Evolutionary conservation across 2,888 invertebrate species (phyloP).

Genomic region (Epinotia nisella): DNA sequence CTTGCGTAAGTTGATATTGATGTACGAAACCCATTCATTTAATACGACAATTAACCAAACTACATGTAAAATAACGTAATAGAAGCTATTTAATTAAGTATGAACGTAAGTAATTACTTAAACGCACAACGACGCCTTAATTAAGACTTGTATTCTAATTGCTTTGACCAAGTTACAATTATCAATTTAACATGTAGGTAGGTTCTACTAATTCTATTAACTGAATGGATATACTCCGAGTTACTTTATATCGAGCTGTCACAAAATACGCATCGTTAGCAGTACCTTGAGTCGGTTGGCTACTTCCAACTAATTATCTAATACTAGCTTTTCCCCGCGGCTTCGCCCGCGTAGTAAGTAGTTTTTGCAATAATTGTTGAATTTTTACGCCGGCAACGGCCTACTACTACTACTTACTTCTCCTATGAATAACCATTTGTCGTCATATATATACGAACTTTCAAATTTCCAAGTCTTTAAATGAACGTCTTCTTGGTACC

Average conservation of each 20-base stretch:
- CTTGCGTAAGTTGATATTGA: conserved; percentile 3
- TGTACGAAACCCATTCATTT: conserved; percentile 16
- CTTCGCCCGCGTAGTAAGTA: no score
- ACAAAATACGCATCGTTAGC: background rate
- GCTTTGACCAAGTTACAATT: conserved; percentile 60
- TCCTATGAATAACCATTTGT: no score
- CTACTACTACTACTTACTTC: no score
- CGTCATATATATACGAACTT: no score
- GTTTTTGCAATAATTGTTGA: no score
- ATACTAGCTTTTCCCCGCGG: no score
- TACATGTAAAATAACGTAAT: conserved; percentile 55
- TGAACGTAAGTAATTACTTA: conserved; percentile 64
- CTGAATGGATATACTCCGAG: conserved; percentile 48
- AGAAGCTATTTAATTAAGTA: conserved; percentile 59
- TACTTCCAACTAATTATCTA: background rate
- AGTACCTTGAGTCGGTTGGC: background rate
- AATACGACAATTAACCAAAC: conserved; percentile 6
- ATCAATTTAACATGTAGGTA: conserved; percentile 56
- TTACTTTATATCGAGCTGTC: conserved; percentile 8
- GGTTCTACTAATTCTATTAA: conserved; percentile 55
- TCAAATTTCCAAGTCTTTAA: no score
- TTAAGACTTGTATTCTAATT: conserved; percentile 64
- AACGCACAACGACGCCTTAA: conserved; percentile 62
- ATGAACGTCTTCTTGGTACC: no score
- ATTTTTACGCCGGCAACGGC: no score